Evolutionary conservation across 2,797 vertebrate species (phyloP).

Genomic region (Helicolenus hilgendorfi): DNA sequence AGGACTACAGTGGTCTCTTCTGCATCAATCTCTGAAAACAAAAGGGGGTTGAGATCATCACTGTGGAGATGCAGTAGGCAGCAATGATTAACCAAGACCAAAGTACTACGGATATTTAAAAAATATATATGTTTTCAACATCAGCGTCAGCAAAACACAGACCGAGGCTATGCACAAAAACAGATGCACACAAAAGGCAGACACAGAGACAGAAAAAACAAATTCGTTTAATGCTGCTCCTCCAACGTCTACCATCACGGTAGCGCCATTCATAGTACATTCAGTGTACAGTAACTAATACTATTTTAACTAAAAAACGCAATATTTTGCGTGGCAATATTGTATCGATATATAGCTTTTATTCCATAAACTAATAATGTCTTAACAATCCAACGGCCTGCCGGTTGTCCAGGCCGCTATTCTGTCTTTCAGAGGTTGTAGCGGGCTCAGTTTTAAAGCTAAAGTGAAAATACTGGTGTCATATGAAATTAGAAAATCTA

Average conservation of each 20-base stretch:
- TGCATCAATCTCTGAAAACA: conserved; percentile 85
- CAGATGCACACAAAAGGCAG: conserved; percentile 36
- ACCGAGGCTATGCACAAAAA: conserved; percentile 35
- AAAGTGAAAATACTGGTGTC: too few relatives aligned
- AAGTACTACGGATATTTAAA: neutral
- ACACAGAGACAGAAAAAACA: conserved; percentile 34
- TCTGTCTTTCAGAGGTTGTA: too few relatives aligned
- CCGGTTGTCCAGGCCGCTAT: neutral
- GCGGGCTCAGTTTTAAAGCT: too few relatives aligned
- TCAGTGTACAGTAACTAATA: neutral
- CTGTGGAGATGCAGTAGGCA: conserved; percentile 42
- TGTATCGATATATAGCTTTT: too few relatives aligned
- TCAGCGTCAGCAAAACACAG: conserved; percentile 32
- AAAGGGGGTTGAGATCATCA: conserved; percentile 76
- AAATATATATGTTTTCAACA: neutral
- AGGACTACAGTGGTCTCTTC: conserved; percentile 67
- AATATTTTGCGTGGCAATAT: too few relatives aligned
- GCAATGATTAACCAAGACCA: conserved; percentile 26
- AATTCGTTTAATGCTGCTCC: neutral
- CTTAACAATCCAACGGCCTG: too few relatives aligned
- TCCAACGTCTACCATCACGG: neutral
- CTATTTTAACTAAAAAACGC: too few relatives aligned
- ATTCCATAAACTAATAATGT: too few relatives aligned
- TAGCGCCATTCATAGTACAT: neutral
- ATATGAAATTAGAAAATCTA: too few relatives aligned